Conservation (phyloP, 2,113 vertebrate species). For the Globicephala melas region DNA sequence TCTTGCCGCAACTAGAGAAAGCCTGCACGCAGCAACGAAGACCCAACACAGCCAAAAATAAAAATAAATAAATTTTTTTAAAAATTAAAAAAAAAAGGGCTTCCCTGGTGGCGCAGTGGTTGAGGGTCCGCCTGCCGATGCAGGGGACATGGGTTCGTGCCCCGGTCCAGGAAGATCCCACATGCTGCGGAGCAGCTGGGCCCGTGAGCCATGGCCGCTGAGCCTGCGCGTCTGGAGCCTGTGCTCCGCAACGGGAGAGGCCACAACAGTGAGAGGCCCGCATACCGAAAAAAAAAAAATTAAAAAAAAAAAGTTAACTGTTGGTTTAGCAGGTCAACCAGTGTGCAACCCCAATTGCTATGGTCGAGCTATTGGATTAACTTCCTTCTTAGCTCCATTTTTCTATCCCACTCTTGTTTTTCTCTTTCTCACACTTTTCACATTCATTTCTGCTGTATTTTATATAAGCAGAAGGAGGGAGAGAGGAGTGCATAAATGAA, state of each 20-base stretch:
- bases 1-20: no score
- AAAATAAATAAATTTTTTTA: no score
- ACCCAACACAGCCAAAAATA: neutral
- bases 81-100: neutral
- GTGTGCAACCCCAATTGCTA: neutral
- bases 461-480: neutral
- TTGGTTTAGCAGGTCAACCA: neutral
- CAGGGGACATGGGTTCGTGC: no score
- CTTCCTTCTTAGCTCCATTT: neutral
- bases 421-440: neutral
- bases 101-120: no score
- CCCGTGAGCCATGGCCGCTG: no score
- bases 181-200: no score
- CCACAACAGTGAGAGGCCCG: no score
- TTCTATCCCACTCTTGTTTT: neutral
- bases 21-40: no score
- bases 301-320: neutral
- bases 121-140: no score
- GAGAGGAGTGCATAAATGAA: neutral
- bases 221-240: no score
- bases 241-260: no score
- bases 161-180: no score
- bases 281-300: neutral
- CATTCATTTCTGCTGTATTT: conserved; percentile 27
- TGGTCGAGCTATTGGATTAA: neutral